Percentiles rank a stretch among this genome's conserved stretches.
phyloP scores from a whole-genome alignment of 1,140 invertebrate genomes.

The Fopius arisanus region DNA sequence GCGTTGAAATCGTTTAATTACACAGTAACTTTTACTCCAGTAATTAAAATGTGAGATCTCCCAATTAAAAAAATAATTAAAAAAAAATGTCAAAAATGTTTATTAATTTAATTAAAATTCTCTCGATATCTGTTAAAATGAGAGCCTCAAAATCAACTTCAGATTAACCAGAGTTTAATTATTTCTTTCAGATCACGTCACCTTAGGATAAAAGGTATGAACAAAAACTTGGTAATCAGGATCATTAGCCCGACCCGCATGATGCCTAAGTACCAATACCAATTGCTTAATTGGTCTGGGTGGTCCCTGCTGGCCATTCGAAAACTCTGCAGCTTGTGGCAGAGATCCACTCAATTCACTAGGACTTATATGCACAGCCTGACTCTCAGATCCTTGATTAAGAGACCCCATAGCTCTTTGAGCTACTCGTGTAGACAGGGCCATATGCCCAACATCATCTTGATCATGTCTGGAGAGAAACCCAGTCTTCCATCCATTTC shows the following conservation, averaged over 20 bases:
- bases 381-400: neutral
- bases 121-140: too few relatives aligned
- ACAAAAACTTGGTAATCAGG: constrained; percentile 41
- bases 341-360: constrained; percentile 14
- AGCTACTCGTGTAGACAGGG: neutral
- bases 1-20: too few relatives aligned
- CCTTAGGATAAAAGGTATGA: constrained; percentile 40
- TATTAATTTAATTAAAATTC: too few relatives aligned
- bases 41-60: too few relatives aligned
- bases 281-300: neutral
- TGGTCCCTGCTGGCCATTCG: neutral
- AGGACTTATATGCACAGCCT: neutral
- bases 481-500: constrained; percentile 28
- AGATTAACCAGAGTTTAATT: too few relatives aligned
- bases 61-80: too few relatives aligned
- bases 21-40: too few relatives aligned
- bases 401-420: constrained; percentile 26
- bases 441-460: constrained; percentile 31
- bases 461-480: constrained; percentile 39
- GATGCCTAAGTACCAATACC: constrained; percentile 36
- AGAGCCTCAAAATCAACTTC: too few relatives aligned
- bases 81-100: too few relatives aligned
- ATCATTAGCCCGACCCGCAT: neutral
- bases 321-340: constrained; percentile 28
- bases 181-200: neutral